phyloP scores from a whole-genome alignment of 2,113 vertebrate species.

The Globicephala melas region DNA sequence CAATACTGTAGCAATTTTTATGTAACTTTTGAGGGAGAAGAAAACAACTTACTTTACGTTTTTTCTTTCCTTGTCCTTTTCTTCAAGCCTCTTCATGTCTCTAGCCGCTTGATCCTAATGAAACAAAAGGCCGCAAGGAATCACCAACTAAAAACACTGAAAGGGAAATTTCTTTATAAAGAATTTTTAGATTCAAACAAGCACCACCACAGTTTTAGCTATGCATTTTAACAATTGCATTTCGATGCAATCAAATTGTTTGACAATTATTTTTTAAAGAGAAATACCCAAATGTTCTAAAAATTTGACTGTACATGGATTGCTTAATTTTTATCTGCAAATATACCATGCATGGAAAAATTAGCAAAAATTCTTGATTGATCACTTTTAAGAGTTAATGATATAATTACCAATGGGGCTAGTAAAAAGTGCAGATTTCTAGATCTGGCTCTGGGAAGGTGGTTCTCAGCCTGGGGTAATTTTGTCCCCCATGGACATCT shows the following conservation, averaged over 20 bases:
- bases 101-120: conserved; percentile 94
- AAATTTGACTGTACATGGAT: neutral
- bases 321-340: neutral
- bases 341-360: neutral
- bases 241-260: neutral
- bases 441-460: neutral
- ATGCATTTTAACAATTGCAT: neutral
- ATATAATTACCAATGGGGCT: neutral
- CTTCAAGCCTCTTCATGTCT: conserved; percentile 98
- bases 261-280: conserved; percentile 7
- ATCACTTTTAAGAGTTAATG: neutral
- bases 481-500: neutral
- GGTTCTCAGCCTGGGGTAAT: neutral
- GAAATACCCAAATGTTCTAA: conserved; percentile 6
- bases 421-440: neutral
- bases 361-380: neutral
- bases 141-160: conserved; percentile 26
- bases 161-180: conserved; percentile 50
- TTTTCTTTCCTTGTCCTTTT: conserved; percentile 96
- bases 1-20: conserved; percentile 20
- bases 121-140: conserved; percentile 71
- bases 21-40: conserved; percentile 53
- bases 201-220: neutral
- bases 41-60: conserved; percentile 92
- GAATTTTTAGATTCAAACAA: neutral